Evolutionary conservation across 2,888 invertebrate species (phyloP).

Genomic region (Acleris laterana): DNA sequence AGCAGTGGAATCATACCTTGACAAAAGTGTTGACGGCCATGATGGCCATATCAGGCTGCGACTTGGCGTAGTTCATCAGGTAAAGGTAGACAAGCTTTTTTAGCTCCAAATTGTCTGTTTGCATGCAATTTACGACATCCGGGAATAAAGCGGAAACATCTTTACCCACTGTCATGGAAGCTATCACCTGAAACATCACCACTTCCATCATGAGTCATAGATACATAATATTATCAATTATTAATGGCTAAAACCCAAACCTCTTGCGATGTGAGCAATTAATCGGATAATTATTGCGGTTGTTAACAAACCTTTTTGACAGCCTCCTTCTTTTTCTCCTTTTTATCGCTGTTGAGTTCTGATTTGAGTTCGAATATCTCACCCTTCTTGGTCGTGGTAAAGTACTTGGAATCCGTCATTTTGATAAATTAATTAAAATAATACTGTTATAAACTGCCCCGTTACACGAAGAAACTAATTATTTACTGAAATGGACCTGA

Average conservation of each 20-base stretch:
- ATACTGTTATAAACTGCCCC: slow-evolving; percentile 10
- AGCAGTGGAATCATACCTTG: slow-evolving; percentile 87
- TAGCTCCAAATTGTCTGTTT: slow-evolving; percentile 99
- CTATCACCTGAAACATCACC: slow-evolving; percentile 91
- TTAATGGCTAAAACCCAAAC: background rate
- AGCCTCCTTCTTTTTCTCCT: slow-evolving; percentile 99
- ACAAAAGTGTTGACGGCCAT: slow-evolving; percentile 99
- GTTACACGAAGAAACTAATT: slow-evolving; percentile 39
- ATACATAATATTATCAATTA: too few species aligned
- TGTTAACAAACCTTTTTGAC: slow-evolving; percentile 94
- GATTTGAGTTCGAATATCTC: slow-evolving; percentile 99
- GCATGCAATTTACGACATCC: slow-evolving; percentile 99
- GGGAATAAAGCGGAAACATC: slow-evolving; percentile 99
- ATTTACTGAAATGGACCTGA: slow-evolving; percentile 47
- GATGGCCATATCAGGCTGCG: slow-evolving; percentile 99
- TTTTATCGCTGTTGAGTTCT: slow-evolving; percentile 99
- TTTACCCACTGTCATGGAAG: slow-evolving; percentile 99
- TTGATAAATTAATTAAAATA: slow-evolving; percentile 44
- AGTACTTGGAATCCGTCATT: slow-evolving; percentile 99
- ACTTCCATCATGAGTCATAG: slow-evolving; percentile 5
- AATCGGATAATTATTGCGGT: too few species aligned
- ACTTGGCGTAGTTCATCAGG: slow-evolving; percentile 99
- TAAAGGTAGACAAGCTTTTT: slow-evolving; percentile 99
- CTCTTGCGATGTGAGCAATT: too few species aligned
- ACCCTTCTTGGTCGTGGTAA: slow-evolving; percentile 99